Conservation (phyloP, 2,888 invertebrate genomes). For the Callyntrura sp. region DNA sequence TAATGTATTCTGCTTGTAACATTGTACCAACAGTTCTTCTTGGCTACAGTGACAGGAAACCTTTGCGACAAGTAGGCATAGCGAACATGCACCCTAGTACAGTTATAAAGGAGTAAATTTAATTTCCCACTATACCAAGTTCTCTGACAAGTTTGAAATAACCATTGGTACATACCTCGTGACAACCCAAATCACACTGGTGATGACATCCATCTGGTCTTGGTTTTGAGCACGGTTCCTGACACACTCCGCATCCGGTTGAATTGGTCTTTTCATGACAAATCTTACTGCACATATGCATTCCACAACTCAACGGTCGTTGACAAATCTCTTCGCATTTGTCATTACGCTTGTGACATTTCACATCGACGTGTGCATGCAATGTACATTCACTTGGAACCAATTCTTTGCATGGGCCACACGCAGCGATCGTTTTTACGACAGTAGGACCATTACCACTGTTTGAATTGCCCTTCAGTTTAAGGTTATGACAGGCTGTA, state of each 20-base stretch:
- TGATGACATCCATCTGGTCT: slow-evolving; percentile 86
- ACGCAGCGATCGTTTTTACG: slow-evolving; percentile 74
- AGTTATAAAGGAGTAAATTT: not conserved
- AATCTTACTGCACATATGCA: slow-evolving; percentile 76
- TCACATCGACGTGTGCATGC: slow-evolving; percentile 75
- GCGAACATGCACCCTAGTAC: slow-evolving; percentile 90
- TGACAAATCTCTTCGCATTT: slow-evolving; percentile 81
- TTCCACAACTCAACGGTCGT: slow-evolving; percentile 67
- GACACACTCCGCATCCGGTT: slow-evolving; percentile 81
- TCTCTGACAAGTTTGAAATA: not conserved
- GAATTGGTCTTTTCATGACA: slow-evolving; percentile 76
- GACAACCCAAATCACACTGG: slow-evolving; percentile 86
- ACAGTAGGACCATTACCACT: slow-evolving; percentile 38
- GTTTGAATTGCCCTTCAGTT: slow-evolving; percentile 85
- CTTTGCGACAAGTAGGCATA: slow-evolving; percentile 90
- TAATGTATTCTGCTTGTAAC: slow-evolving; percentile 88
- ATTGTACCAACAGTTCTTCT: slow-evolving; percentile 91
- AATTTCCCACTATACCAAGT: slow-evolving; percentile 83
- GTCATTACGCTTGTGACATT: slow-evolving; percentile 74
- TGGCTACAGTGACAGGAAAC: slow-evolving; percentile 93
- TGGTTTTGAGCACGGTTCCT: slow-evolving; percentile 82
- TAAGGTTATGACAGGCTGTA: slow-evolving; percentile 91
- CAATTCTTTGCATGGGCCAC: slow-evolving; percentile 68
- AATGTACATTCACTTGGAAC: slow-evolving; percentile 77
- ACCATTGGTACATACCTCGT: slow-evolving; percentile 81